Percentiles rank a stretch among this genome's conserved stretches.
Evolutionary conservation across 37 sponge, comb jelly and placozoan species (phyloP).

Genomic region (Petrosia ficiformis): DNA sequence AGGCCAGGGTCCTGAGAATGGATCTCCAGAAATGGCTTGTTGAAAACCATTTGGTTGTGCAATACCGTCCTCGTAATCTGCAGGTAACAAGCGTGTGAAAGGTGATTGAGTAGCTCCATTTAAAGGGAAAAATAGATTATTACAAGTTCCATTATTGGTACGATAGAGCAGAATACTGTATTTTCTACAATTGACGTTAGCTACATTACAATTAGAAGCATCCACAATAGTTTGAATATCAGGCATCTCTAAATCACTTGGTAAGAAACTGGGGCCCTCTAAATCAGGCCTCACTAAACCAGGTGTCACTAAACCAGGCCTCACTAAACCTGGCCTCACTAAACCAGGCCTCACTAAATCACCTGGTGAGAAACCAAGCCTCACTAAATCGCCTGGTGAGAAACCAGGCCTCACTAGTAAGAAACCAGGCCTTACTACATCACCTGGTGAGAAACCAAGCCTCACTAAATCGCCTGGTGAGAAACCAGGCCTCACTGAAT

Average conservation of each 20-base stretch:
- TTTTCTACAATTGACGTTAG: not conserved
- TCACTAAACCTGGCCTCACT: no score
- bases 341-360: no score
- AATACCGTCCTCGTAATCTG: conserved; percentile 64
- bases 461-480: no score
- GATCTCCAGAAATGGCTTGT: conserved; percentile 13
- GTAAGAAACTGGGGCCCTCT: no score
- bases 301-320: no score
- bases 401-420: no score
- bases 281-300: no score
- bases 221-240: conserved; percentile 12
- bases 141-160: conserved; percentile 86
- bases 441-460: no score
- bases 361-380: no score
- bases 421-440: no score
- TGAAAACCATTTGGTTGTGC: conserved; percentile 27
- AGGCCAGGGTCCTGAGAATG: conserved; percentile 56
- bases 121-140: conserved; percentile 67
- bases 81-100: conserved; percentile 44
- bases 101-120: conserved; percentile 48
- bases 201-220: conserved; percentile 4
- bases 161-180: conserved; percentile 30
- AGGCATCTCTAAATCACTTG: not conserved
- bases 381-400: no score
- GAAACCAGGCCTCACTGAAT: no score